Percentiles rank a stretch among this genome's conserved stretches.
Conservation (phyloP, 2,888 invertebrate species). For the Pardosa pseudoannulata region DNA sequence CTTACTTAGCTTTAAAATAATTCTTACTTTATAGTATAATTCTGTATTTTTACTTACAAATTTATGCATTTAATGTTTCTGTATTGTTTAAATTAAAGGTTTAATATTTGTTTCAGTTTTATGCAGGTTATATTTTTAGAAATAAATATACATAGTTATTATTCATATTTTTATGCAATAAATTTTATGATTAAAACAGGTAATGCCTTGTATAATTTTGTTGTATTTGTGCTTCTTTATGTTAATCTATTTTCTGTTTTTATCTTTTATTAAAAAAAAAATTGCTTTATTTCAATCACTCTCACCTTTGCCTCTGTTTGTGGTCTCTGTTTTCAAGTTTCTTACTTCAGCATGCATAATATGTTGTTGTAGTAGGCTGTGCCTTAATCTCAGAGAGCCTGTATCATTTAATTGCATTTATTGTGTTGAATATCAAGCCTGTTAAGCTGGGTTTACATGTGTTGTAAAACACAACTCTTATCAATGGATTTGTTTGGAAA, state of each 20-base stretch:
- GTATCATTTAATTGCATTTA: constrained; percentile 6
- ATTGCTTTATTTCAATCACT: background rate
- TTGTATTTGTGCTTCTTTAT: background rate
- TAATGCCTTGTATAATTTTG: background rate
- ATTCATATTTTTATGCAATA: no score
- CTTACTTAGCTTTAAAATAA: no score
- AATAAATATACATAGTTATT: no score
- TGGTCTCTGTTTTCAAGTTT: background rate
- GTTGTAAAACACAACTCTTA: background rate
- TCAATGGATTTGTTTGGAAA: no score
- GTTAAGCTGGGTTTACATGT: constrained; percentile 1
- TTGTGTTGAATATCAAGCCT: background rate
- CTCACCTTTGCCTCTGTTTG: background rate
- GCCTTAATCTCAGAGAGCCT: background rate
- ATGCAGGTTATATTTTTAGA: no score
- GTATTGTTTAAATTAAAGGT: no score
- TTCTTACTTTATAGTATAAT: no score
- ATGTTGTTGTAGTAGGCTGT: constrained; percentile 2
- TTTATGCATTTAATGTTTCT: no score
- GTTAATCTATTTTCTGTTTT: background rate
- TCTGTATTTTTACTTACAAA: no score
- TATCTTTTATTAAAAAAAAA: no score
- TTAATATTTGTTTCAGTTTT: no score
- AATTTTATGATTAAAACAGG: no score
- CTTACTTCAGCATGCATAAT: background rate